Evolutionary conservation across 2,113 vertebrate species (phyloP).

Genomic region (Menidia beryllina): DNA sequence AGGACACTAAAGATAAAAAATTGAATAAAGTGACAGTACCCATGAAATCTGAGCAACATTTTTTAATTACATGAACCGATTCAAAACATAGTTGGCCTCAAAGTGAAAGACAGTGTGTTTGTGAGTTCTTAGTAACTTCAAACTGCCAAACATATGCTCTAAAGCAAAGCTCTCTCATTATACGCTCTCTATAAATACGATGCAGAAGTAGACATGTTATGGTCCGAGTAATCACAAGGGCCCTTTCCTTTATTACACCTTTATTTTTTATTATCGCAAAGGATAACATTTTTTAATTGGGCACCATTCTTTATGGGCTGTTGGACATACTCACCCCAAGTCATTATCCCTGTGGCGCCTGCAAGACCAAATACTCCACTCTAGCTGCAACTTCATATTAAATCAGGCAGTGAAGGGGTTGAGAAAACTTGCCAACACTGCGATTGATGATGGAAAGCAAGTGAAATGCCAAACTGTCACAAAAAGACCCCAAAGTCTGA

Average conservation of each 20-base stretch:
- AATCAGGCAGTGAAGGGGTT: conserved; percentile 6
- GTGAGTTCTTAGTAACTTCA: too few relatives aligned
- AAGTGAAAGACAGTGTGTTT: too few relatives aligned
- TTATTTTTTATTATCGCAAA: conserved; percentile 38
- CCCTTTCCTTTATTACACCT: conserved; percentile 45
- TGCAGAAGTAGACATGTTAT: too few relatives aligned
- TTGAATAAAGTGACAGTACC: too few relatives aligned
- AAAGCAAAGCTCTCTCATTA: too few relatives aligned
- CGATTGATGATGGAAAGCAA: background rate
- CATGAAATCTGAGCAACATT: too few relatives aligned
- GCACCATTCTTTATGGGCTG: conserved; percentile 63
- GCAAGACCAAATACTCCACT: conserved; percentile 32
- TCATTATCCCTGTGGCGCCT: conserved; percentile 23
- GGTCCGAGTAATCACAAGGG: background rate
- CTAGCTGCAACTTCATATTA: conserved; percentile 14
- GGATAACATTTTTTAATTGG: conserved; percentile 68
- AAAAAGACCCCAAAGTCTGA: background rate
- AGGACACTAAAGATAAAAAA: too few relatives aligned
- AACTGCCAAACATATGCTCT: too few relatives aligned
- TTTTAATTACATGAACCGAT: too few relatives aligned
- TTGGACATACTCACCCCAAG: conserved; percentile 34
- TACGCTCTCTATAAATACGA: too few relatives aligned
- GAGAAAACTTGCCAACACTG: conserved; percentile 1
- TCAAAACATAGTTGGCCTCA: too few relatives aligned
- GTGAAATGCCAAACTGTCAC: background rate